Percentiles rank a stretch among this genome's conserved stretches.
Evolutionary conservation across 2,888 invertebrate genomes (phyloP).

Genomic region (Scaptomyza caliginosa): DNA sequence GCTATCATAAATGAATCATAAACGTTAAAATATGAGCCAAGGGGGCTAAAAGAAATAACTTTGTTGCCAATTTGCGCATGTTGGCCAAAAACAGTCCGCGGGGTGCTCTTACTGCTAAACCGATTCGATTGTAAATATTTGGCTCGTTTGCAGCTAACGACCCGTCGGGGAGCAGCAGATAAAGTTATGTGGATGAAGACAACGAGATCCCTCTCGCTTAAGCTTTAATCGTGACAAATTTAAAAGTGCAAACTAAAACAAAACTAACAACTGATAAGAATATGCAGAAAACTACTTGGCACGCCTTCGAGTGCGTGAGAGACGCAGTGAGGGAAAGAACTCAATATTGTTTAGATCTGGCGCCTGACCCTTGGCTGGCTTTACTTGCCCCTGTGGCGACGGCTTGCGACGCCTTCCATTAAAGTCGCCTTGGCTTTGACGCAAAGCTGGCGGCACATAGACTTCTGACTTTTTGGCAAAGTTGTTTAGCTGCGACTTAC

Average conservation of each 20-base stretch:
- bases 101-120: slow-evolving; percentile 56
- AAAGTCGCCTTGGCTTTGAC: slow-evolving; percentile 49
- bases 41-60: not conserved
- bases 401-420: slow-evolving; percentile 31
- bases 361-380: slow-evolving; percentile 48
- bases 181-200: not conserved
- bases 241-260: slow-evolving; percentile 28
- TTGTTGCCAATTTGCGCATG: slow-evolving; percentile 15
- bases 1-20: slow-evolving; percentile 6
- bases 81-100: slow-evolving; percentile 32
- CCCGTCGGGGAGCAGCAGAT: slow-evolving; percentile 41
- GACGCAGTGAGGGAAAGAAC: slow-evolving; percentile 52
- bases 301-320: slow-evolving; percentile 43
- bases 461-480: slow-evolving; percentile 13
- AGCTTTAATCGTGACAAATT: slow-evolving; percentile 37
- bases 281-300: slow-evolving; percentile 47
- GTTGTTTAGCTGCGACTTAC: slow-evolving; percentile 2
- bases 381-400: slow-evolving; percentile 10
- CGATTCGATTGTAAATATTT: slow-evolving; percentile 63
- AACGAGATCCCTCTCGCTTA: slow-evolving; percentile 8
- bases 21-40: slow-evolving; percentile 1
- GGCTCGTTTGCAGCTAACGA: slow-evolving; percentile 58
- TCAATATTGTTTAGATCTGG: slow-evolving; percentile 62
- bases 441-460: slow-evolving; percentile 67
- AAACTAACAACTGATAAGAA: slow-evolving; percentile 25